phyloP scores from a whole-genome alignment of 1,140 invertebrate genomes.

The Zaprionus camerounensis region DNA sequence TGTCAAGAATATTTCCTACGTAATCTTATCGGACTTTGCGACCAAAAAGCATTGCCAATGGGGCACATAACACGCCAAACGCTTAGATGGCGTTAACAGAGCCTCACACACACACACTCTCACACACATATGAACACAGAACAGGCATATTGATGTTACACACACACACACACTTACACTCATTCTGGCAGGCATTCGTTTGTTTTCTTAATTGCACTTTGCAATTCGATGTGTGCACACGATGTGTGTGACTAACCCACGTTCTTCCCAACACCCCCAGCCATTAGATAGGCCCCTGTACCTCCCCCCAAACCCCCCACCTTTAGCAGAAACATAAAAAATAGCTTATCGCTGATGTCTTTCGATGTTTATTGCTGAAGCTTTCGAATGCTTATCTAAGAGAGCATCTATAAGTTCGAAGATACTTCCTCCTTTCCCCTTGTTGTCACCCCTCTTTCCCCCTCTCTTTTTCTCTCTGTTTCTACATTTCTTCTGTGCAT shows the following conservation, averaged over 20 bases:
- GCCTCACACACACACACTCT: not conserved
- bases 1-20: slow-evolving; percentile 15
- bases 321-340: not conserved
- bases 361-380: not conserved
- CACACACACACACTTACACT: not conserved
- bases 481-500: slow-evolving; percentile 1
- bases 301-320: not conserved
- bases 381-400: not conserved
- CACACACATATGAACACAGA: not conserved
- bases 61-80: slow-evolving; percentile 23
- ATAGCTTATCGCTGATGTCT: not conserved
- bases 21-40: slow-evolving; percentile 39
- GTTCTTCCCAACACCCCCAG: not conserved
- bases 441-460: not conserved
- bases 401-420: slow-evolving; percentile 7
- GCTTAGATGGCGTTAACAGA: slow-evolving; percentile 18
- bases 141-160: not conserved
- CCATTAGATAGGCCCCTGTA: not conserved
- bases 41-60: slow-evolving; percentile 14
- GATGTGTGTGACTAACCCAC: not conserved
- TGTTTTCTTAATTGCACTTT: not conserved
- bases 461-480: not conserved
- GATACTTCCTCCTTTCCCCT: not conserved
- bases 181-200: not conserved
- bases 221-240: not conserved